These are phyloP conservation scores for Drosophila persimilis DNA, from an alignment of 1,140 invertebrate species.

Conservation along the genomic window DNA sequence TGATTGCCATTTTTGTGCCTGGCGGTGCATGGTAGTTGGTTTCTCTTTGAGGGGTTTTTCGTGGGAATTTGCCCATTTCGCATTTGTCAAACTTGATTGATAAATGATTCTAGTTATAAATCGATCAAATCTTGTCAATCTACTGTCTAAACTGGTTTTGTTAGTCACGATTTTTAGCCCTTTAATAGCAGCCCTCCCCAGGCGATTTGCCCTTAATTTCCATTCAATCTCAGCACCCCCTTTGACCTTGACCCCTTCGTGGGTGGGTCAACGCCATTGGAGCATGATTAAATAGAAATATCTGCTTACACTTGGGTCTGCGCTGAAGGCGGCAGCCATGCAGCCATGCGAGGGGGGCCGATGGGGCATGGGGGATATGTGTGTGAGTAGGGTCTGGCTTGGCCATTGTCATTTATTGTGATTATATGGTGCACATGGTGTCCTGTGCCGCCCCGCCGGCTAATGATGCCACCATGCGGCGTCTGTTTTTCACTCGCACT, in stretches of 20 bases:
- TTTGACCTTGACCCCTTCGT: too few species aligned
- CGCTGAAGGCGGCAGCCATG: too few species aligned
- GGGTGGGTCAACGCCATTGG: neutral
- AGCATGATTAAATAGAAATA: slow-evolving; percentile 22
- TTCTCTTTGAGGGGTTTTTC: slow-evolving; percentile 18
- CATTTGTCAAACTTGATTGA: too few species aligned
- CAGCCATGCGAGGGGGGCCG: too few species aligned
- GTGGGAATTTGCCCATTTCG: too few species aligned
- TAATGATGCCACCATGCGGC: slow-evolving; percentile 38
- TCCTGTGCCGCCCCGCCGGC: slow-evolving; percentile 9
- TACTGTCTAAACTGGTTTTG: too few species aligned
- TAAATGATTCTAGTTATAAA: too few species aligned
- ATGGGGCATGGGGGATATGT: neutral
- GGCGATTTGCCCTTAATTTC: too few species aligned
- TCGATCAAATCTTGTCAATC: neutral
- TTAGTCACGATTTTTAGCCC: too few species aligned
- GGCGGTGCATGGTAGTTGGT: slow-evolving; percentile 19
- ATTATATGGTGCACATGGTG: slow-evolving; percentile 45
- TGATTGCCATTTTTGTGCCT: slow-evolving; percentile 37
- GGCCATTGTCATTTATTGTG: slow-evolving; percentile 39
- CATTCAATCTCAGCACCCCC: too few species aligned
- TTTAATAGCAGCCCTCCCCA: neutral
- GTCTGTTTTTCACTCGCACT: neutral
- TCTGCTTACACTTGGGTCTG: slow-evolving; percentile 16
- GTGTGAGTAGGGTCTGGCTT: neutral